A percentile compares a stretch with the other conserved stretches of the same genome.
phyloP scores from a whole-genome alignment of 2,888 invertebrate genomes.

The Agrochola lota region DNA sequence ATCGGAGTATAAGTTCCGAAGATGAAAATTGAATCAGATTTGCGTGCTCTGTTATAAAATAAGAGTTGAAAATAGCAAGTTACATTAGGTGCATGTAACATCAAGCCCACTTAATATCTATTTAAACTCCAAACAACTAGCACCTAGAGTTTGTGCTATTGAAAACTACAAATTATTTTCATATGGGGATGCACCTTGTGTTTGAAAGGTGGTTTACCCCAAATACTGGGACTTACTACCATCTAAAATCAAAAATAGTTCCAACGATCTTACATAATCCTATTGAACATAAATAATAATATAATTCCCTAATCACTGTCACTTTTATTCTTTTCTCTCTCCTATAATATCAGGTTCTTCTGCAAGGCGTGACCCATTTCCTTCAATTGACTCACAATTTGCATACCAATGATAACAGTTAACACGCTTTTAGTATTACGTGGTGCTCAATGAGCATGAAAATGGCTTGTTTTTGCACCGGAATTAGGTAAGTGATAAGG shows the following conservation, averaged over 20 bases:
- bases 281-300: not conserved
- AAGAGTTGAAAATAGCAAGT: too few relatives aligned
- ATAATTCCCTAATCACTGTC: not conserved
- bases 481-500: too few relatives aligned
- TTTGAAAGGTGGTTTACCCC: not conserved
- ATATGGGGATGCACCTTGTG: not conserved
- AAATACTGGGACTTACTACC: not conserved
- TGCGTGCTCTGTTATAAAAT: too few relatives aligned
- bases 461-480: conserved; percentile 32
- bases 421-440: conserved; percentile 41
- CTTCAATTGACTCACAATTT: conserved; percentile 51
- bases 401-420: conserved; percentile 55
- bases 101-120: too few relatives aligned
- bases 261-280: not conserved
- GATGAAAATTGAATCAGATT: too few relatives aligned
- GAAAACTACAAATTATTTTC: too few relatives aligned
- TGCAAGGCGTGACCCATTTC: conserved; percentile 46
- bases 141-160: too few relatives aligned
- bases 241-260: not conserved
- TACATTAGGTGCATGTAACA: too few relatives aligned
- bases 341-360: not conserved
- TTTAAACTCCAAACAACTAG: too few relatives aligned
- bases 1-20: too few relatives aligned
- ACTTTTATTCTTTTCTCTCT: conserved; percentile 15
- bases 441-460: conserved; percentile 19